Evolutionary conservation across 1,140 invertebrate genomes (phyloP).

Genomic region (Palaemon carinicauda): DNA sequence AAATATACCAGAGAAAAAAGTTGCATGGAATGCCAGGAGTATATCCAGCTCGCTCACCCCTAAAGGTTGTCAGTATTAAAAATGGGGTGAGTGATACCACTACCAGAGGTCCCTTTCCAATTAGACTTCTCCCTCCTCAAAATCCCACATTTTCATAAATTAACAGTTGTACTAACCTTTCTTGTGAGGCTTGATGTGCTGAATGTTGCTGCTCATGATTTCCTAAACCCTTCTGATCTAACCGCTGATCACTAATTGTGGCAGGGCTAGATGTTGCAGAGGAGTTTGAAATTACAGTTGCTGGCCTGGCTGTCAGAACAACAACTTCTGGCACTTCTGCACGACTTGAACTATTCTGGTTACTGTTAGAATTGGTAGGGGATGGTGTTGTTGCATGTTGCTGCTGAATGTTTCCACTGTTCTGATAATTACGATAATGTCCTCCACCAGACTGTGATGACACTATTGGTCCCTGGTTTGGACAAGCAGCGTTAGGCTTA

Average conservation of each 20-base stretch:
- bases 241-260: constrained; percentile 62
- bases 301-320: constrained; percentile 77
- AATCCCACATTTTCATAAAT: too few species aligned
- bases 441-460: not conserved
- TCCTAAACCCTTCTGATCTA: not conserved
- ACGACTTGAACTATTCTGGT: constrained; percentile 8
- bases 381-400: constrained; percentile 2
- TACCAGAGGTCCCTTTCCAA: too few species aligned
- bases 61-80: too few species aligned
- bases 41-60: too few species aligned
- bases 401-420: not conserved
- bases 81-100: too few species aligned
- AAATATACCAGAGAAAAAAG: too few species aligned
- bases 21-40: too few species aligned
- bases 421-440: constrained; percentile 64
- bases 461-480: constrained; percentile 17
- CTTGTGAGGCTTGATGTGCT: too few species aligned
- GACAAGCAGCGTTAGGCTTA: not conserved
- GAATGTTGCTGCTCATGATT: too few species aligned
- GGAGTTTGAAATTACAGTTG: constrained; percentile 76
- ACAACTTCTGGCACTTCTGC: constrained; percentile 61
- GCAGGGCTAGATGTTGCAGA: constrained; percentile 71
- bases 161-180: too few species aligned
- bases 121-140: too few species aligned
- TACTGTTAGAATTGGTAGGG: not conserved